phyloP scores from a whole-genome alignment of 2,113 vertebrate genomes.

The Notothenia coriiceps region DNA sequence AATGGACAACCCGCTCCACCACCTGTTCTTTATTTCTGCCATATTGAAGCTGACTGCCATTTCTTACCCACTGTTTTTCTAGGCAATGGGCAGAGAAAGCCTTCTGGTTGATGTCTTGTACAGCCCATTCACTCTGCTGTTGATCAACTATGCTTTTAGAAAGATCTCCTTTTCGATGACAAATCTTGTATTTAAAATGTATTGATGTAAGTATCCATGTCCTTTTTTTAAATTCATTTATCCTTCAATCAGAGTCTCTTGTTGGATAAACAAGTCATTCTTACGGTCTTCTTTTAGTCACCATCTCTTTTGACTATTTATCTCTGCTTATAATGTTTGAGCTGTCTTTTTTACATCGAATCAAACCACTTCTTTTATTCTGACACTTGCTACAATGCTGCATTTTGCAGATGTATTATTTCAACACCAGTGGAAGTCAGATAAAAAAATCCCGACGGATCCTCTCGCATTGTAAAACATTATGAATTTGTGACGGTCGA shows the following conservation, averaged over 20 bases:
- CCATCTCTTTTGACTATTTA: neutral
- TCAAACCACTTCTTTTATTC: neutral
- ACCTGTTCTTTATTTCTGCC: neutral
- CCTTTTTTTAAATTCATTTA: neutral
- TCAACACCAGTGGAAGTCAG: neutral
- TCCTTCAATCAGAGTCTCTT: neutral
- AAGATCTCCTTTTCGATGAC: neutral
- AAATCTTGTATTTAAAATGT: no score
- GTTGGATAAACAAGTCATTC: neutral
- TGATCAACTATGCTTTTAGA: neutral
- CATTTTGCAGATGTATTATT: neutral
- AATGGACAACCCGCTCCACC: no score
- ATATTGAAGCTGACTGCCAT: neutral
- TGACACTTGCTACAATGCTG: rapidly evolving
- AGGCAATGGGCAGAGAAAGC: neutral
- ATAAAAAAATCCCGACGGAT: neutral
- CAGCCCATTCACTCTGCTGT: neutral
- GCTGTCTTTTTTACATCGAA: conserved; percentile 6
- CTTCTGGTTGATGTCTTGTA: neutral
- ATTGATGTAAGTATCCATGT: neutral
- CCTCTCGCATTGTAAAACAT: conserved; percentile 11
- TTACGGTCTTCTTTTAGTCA: neutral
- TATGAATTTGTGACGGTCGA: neutral
- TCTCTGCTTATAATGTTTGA: neutral
- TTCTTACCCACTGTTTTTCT: neutral